These are phyloP conservation scores for Lamellibrachia satsuma DNA, from an alignment of 2,888 invertebrate genomes.

Conservation along the genomic window DNA sequence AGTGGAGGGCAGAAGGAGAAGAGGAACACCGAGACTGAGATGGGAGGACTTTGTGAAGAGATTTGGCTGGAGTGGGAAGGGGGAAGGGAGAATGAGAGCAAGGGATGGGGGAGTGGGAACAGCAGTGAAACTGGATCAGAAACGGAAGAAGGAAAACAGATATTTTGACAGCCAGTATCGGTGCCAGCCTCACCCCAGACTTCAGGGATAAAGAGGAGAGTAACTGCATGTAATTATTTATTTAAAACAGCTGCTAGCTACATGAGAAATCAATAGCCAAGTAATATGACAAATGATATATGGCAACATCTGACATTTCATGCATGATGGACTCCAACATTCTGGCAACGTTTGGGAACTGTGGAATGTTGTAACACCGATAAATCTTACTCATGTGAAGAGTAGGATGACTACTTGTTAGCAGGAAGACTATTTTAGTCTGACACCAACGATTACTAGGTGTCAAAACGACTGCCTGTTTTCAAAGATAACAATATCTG, in stretches of 20 bases:
- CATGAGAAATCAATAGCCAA: neutral
- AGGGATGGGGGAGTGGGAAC: too few species aligned
- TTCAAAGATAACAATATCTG: neutral
- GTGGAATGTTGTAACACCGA: neutral
- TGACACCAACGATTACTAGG: neutral
- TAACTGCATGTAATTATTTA: neutral
- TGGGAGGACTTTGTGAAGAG: too few species aligned
- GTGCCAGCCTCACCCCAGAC: too few species aligned
- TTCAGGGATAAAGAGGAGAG: too few species aligned
- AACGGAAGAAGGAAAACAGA: too few species aligned
- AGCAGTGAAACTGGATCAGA: too few species aligned
- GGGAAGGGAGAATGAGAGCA: too few species aligned
- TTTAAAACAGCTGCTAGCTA: neutral
- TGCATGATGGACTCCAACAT: neutral
- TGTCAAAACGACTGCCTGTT: neutral
- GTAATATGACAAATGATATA: neutral
- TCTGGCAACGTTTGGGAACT: neutral
- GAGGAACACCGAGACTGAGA: too few species aligned
- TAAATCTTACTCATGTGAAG: neutral
- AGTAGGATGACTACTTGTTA: neutral
- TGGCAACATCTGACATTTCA: neutral
- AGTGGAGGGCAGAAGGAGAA: too few species aligned
- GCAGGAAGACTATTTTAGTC: neutral
- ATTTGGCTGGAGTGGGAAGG: too few species aligned
- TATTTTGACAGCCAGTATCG: too few species aligned